A percentile compares a stretch with the other conserved stretches of the same genome.
These are phyloP conservation scores for Halictus rubicundus DNA, from an alignment of 1,140 invertebrate species.

Conservation along the genomic window DNA sequence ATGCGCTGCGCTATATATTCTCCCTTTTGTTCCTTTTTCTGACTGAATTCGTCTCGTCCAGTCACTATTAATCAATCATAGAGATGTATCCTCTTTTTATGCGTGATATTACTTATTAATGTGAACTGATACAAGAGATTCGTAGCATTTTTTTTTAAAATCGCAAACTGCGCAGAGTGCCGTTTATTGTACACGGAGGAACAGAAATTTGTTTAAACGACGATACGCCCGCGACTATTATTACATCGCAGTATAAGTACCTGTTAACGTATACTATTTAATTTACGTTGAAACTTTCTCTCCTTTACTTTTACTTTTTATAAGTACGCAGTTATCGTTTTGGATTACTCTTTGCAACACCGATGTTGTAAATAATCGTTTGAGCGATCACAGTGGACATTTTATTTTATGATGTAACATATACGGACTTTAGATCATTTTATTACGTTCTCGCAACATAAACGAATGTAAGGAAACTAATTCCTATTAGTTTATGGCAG, in stretches of 20 bases:
- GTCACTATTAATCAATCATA: constrained; percentile 31
- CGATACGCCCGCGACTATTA: constrained; percentile 6
- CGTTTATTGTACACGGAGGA: not conserved
- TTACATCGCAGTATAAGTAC: constrained; percentile 40
- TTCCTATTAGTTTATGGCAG: constrained; percentile 3
- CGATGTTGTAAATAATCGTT: constrained; percentile 12
- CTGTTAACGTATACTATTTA: constrained; percentile 41
- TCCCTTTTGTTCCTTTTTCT: constrained; percentile 32
- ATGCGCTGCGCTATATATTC: constrained; percentile 34
- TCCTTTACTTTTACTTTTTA: constrained; percentile 61
- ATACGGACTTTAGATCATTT: constrained; percentile 1
- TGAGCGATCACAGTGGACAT: not conserved
- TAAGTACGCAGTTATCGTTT: constrained; percentile 54
- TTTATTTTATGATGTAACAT: constrained; percentile 15
- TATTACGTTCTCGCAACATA: not conserved
- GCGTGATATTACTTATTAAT: constrained; percentile 40
- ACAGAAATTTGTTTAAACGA: not conserved
- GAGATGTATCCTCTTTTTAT: constrained; percentile 3
- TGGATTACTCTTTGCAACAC: constrained; percentile 20
- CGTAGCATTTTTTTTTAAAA: constrained; percentile 24
- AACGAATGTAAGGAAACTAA: not conserved
- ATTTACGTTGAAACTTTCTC: constrained; percentile 34
- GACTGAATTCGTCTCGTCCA: constrained; percentile 6
- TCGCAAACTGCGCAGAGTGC: not conserved
- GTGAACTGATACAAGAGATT: constrained; percentile 26